Conservation (phyloP, 1,140 invertebrate genomes). For the Homalodisca vitripennis region DNA sequence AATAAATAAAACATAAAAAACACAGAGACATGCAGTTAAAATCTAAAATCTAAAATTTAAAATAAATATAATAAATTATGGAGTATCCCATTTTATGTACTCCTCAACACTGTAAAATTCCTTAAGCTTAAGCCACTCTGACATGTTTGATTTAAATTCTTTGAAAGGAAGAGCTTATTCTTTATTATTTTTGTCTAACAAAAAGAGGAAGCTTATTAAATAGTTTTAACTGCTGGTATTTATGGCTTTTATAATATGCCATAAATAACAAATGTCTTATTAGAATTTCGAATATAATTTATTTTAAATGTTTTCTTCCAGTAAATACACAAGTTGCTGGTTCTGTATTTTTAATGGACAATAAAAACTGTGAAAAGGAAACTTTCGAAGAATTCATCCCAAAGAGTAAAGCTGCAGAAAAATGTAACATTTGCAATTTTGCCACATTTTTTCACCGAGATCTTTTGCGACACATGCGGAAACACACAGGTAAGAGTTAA, state of each 20-base stretch:
- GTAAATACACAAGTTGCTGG: neutral
- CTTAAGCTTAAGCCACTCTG: too few species aligned
- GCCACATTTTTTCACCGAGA: neutral
- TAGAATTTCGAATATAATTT: neutral
- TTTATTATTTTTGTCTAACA: too few species aligned
- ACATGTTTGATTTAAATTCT: too few species aligned
- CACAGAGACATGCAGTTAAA: too few species aligned
- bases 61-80: too few species aligned
- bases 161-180: too few species aligned
- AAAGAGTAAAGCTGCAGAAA: neutral
- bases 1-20: too few species aligned
- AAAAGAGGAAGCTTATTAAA: too few species aligned
- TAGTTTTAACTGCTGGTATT: too few species aligned
- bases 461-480: conserved; percentile 19
- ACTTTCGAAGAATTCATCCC: neutral
- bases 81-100: too few species aligned
- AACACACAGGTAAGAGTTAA: conserved; percentile 2
- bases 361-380: neutral
- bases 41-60: too few species aligned
- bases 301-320: neutral
- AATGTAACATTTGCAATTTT: conserved; percentile 19
- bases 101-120: too few species aligned
- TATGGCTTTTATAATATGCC: neutral
- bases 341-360: neutral
- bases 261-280: neutral